phyloP scores from a whole-genome alignment of 2,113 vertebrate species.

The Oceanodroma tethys region DNA sequence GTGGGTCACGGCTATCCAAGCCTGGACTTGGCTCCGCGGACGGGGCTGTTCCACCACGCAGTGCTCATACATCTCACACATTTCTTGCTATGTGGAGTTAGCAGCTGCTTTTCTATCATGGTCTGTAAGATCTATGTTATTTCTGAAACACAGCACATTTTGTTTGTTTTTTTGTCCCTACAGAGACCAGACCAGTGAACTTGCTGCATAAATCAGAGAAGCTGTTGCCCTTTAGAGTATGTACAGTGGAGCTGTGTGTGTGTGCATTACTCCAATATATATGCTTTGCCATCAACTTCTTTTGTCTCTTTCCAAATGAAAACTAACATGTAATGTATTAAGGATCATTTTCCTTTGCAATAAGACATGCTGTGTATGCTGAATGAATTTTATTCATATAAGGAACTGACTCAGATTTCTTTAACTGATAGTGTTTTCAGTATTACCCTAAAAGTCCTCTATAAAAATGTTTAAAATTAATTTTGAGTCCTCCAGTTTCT shows the following conservation, averaged over 20 bases:
- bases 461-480: neutral
- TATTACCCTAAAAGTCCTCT: neutral
- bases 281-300: neutral
- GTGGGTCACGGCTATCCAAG: neutral
- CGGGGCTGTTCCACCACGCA: neutral
- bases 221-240: neutral
- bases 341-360: neutral
- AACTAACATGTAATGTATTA: neutral
- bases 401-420: conserved; percentile 7
- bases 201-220: neutral
- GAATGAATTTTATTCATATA: conserved; percentile 22
- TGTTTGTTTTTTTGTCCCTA: neutral
- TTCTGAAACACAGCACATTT: neutral
- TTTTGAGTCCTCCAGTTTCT: neutral
- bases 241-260: neutral
- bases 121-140: neutral
- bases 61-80: neutral
- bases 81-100: neutral
- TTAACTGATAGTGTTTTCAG: neutral
- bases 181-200: neutral
- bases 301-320: neutral
- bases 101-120: neutral
- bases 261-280: neutral
- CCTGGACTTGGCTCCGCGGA: neutral
- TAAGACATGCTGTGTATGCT: neutral